A percentile compares a stretch with the other conserved stretches of the same genome.
Evolutionary conservation across 2,797 vertebrate genomes (phyloP).

Genomic region (Kryptopterus vitreolus): DNA sequence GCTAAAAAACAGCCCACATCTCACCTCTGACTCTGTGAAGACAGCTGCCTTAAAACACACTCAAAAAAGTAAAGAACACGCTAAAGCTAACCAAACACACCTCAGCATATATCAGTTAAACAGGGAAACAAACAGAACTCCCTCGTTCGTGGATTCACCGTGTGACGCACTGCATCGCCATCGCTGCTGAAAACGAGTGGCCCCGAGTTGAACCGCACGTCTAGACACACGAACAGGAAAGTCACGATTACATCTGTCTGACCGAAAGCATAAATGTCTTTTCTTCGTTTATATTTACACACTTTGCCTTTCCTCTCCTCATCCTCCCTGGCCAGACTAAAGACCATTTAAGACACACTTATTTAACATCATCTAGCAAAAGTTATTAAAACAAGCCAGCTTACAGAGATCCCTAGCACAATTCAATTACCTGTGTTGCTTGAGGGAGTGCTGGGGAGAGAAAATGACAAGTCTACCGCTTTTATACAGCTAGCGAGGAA

Average conservation of each 20-base stretch:
- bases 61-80: conserved; percentile 36
- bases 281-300: conserved; percentile 74
- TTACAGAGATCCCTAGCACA: conserved; percentile 76
- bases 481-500: conserved; percentile 68
- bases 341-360: conserved; percentile 76
- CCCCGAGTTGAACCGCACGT: conserved; percentile 62
- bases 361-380: conserved; percentile 82
- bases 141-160: background rate
- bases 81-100: conserved; percentile 47
- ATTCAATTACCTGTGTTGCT: conserved; percentile 83
- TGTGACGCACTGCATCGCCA: background rate
- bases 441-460: conserved; percentile 67
- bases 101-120: conserved; percentile 18
- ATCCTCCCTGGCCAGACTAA: conserved; percentile 70
- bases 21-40: conserved; percentile 64
- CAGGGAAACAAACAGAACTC: conserved; percentile 21
- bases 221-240: conserved; percentile 58
- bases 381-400: conserved; percentile 83
- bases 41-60: conserved; percentile 49
- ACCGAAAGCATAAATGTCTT: conserved; percentile 61
- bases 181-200: conserved; percentile 43
- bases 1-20: conserved; percentile 61
- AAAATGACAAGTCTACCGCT: conserved; percentile 67
- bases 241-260: conserved; percentile 70
- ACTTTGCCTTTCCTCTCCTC: conserved; percentile 76